These are phyloP conservation scores for Platyrinchus mystaceus DNA, from an alignment of 2,797 vertebrate genomes.

Conservation along the genomic window DNA sequence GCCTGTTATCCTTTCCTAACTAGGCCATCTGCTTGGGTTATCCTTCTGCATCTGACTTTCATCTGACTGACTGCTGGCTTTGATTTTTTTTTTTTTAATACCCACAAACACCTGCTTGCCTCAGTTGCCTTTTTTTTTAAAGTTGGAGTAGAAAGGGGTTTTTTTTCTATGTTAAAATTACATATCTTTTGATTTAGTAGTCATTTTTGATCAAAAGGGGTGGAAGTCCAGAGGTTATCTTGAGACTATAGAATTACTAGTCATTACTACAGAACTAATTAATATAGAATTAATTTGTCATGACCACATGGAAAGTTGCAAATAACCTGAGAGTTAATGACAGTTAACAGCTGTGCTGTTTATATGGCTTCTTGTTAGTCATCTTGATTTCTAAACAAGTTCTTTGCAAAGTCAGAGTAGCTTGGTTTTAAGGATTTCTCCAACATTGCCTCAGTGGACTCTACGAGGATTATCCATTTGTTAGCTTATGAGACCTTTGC, in stretches of 20 bases:
- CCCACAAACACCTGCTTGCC: neutral
- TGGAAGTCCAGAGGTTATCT: neutral
- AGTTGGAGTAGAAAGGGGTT: neutral
- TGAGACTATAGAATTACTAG: neutral
- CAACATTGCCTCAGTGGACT: neutral
- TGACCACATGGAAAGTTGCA: neutral
- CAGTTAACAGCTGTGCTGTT: neutral
- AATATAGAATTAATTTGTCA: neutral
- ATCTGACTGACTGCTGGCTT: neutral
- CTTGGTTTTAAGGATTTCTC: neutral
- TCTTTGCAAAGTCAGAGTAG: neutral
- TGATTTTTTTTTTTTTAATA: neutral
- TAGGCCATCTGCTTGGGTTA: conserved; percentile 5
- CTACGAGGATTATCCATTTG: neutral
- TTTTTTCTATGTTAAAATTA: neutral
- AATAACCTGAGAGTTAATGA: neutral
- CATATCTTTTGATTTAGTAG: neutral
- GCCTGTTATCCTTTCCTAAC: neutral
- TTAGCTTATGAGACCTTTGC: neutral
- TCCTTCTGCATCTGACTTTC: neutral
- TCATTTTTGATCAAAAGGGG: neutral
- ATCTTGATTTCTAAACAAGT: neutral
- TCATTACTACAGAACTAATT: neutral
- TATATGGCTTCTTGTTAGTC: neutral
- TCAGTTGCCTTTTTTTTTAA: neutral